These are phyloP conservation scores for Ahaetulla prasina DNA, from an alignment of 2,113 vertebrate genomes.

Conservation along the genomic window DNA sequence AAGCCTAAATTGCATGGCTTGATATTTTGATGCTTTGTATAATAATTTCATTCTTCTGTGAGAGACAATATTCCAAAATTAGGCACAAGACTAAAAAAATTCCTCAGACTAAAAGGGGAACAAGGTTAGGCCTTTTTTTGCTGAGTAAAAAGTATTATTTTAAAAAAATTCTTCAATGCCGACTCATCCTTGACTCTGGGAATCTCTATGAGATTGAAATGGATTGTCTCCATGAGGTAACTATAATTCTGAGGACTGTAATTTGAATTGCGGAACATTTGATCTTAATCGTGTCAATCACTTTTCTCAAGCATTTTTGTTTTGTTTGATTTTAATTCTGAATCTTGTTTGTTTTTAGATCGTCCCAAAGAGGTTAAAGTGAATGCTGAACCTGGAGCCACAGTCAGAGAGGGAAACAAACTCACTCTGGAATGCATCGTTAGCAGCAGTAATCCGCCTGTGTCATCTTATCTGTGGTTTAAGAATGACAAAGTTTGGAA, in stretches of 20 bases:
- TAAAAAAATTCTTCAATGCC: background rate
- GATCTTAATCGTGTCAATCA: background rate
- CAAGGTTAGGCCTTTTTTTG: background rate
- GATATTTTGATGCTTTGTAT: background rate
- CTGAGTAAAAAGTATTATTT: background rate
- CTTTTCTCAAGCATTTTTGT: background rate
- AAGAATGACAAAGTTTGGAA: accelerated
- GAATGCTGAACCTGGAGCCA: background rate
- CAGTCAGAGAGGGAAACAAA: background rate
- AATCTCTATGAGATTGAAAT: background rate
- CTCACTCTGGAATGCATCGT: background rate
- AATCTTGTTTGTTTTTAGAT: background rate
- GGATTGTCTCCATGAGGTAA: background rate
- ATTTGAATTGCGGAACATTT: background rate
- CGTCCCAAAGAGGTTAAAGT: background rate
- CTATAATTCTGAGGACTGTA: background rate
- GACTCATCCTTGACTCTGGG: background rate
- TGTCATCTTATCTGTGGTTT: background rate
- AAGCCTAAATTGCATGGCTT: background rate
- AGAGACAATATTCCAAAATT: background rate
- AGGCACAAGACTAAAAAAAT: background rate
- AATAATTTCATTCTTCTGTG: background rate
- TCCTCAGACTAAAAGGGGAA: background rate
- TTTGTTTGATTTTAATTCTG: background rate
- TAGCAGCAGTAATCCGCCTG: background rate